Conservation (phyloP, 2,888 invertebrate species). For the Hypselothyrea guttata region DNA sequence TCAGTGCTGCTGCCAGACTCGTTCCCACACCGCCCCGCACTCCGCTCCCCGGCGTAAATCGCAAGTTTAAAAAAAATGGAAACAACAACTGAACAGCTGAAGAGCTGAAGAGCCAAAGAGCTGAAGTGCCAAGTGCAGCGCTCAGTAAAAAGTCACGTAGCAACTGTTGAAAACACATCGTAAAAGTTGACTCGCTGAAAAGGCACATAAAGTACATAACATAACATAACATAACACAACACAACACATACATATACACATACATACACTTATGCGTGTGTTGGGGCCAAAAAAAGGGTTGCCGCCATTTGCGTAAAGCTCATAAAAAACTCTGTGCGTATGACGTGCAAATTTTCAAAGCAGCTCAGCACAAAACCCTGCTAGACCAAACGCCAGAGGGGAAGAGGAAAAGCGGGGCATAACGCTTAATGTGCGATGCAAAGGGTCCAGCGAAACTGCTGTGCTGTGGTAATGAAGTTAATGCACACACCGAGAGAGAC, state of each 20-base stretch:
- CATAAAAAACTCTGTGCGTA: constrained; percentile 61
- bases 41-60: neutral
- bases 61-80: constrained; percentile 12
- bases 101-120: constrained; percentile 42
- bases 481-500: constrained; percentile 31
- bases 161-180: constrained; percentile 71
- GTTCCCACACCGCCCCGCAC: neutral
- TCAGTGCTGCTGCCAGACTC: constrained; percentile 35
- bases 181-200: constrained; percentile 58
- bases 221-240: constrained; percentile 8
- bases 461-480: constrained; percentile 63
- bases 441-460: constrained; percentile 40
- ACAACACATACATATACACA: neutral
- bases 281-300: constrained; percentile 41
- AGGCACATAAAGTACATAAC: constrained; percentile 24
- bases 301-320: constrained; percentile 42
- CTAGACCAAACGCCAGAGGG: constrained; percentile 1
- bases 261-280: neutral
- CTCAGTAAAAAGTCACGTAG: constrained; percentile 69
- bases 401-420: constrained; percentile 40
- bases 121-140: constrained; percentile 50
- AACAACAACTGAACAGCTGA: no score
- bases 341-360: constrained; percentile 71
- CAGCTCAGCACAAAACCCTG: constrained; percentile 32
- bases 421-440: constrained; percentile 47